Base-by-base conservation (phyloP, 2,797 vertebrate species). In the Semaprochilodus insignis region DNA sequence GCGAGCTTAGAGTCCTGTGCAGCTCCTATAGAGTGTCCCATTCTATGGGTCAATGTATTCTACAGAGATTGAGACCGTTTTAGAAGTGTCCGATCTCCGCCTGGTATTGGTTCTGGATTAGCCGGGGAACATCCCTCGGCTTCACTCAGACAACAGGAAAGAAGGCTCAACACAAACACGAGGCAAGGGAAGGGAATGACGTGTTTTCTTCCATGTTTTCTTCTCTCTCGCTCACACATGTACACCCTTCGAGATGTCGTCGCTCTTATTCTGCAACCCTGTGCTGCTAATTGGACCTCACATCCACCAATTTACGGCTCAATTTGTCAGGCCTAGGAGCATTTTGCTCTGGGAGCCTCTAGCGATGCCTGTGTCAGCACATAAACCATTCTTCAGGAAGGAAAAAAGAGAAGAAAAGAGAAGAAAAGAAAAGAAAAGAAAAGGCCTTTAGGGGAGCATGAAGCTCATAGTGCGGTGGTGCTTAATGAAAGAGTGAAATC, bases 401-500 rank as follows among this genome's bases (percentile, higher is more conserved):
- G 60, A 16, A 65, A 48, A 44, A 0, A 44, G 40, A 44, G 5
- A 10, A 44, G 31, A 31, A 3, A 31, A 1, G 52, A 6, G 48
- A 62, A 34, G 51, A n/a, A 44, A 0, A 44, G 40, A 44, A 44
- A 10, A 44, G 31, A 31, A 3, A 31, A 1, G 52, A 6, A 52
- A 62, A 34, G 51, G 82, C 87, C 85, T 86, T 72, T 72, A 19
- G 84, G 81, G 31, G 77, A 80, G 87, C 85, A 7, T 15, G 52
- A 54, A 72, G 70, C 70, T 72, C 48, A 54, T 17, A 59, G 52
- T 10, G 63, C 34, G 8, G 52, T 27, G 25, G 40, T 31, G 27
- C 80, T 66, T 71, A 81, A 91, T 87, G 77, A 88, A 91, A 89
- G 87, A 90, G 89, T 17, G 27, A 87, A 86, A 87, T 80, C 85